A percentile compares a stretch with the other conserved stretches of the same genome.
These are phyloP conservation scores for Ectropis crepuscularia DNA, from an alignment of 2,888 invertebrate species.

Conservation along the genomic window DNA sequence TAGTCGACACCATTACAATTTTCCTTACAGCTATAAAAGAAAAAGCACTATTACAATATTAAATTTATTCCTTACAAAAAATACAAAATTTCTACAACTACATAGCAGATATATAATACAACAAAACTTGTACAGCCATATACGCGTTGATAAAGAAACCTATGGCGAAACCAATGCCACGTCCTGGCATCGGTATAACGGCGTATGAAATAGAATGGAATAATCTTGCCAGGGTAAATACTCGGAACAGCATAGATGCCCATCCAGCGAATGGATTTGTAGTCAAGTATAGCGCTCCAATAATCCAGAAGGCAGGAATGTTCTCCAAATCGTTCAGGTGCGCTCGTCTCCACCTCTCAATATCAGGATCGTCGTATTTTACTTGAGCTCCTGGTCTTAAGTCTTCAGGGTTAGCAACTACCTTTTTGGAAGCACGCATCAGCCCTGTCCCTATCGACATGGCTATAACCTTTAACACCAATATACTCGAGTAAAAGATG, in stretches of 20 bases:
- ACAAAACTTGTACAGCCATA: slow-evolving; percentile 64
- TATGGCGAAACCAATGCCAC: slow-evolving; percentile 60
- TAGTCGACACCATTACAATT: no score
- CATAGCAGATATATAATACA: slow-evolving; percentile 52
- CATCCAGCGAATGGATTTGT: slow-evolving; percentile 75
- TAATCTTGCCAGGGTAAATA: slow-evolving; percentile 81
- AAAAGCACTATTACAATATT: no score
- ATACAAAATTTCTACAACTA: slow-evolving; percentile 33
- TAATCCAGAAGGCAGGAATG: slow-evolving; percentile 86
- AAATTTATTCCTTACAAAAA: no score
- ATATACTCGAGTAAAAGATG: no score
- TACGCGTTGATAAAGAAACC: slow-evolving; percentile 60
- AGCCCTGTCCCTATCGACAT: no score
- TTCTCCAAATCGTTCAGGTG: slow-evolving; percentile 90
- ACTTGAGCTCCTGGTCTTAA: slow-evolving; percentile 53
- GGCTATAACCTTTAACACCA: no score
- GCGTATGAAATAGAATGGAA: slow-evolving; percentile 87
- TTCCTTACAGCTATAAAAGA: no score
- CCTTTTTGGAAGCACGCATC: slow-evolving; percentile 54
- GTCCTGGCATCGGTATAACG: slow-evolving; percentile 81
- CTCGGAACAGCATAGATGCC: slow-evolving; percentile 63
- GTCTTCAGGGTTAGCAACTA: slow-evolving; percentile 69
- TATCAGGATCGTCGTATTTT: slow-evolving; percentile 66
- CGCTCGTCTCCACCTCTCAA: slow-evolving; percentile 80
- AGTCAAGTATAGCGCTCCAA: slow-evolving; percentile 83